Conservation (phyloP, 2,797 vertebrate species). For the Aeoliscus strigatus region DNA sequence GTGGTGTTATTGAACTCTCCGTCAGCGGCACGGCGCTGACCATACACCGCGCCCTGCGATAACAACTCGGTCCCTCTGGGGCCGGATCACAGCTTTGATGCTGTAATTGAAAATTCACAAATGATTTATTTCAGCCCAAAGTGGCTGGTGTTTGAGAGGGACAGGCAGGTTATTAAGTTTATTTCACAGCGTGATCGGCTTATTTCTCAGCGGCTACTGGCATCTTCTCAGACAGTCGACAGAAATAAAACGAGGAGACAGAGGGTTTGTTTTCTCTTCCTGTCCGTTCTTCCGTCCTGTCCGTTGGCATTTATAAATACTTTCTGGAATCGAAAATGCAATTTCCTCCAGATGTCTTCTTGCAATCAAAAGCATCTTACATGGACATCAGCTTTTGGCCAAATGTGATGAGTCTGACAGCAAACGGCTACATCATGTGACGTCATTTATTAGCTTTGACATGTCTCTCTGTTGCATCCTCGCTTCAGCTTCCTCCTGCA, state of each 20-base stretch:
- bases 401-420: slow-evolving; percentile 79
- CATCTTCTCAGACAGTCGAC: slow-evolving; percentile 9
- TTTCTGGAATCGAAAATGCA: slow-evolving; percentile 12
- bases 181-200: slow-evolving; percentile 53
- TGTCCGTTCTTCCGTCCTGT: slow-evolving; percentile 15
- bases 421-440: slow-evolving; percentile 76
- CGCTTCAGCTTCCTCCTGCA: slow-evolving; percentile 4
- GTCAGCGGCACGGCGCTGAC: slow-evolving; percentile 19
- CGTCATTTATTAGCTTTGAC: slow-evolving; percentile 3
- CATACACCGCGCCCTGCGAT: slow-evolving; percentile 15
- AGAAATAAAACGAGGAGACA: slow-evolving; percentile 27
- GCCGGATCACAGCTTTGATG: slow-evolving; percentile 46
- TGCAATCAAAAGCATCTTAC: slow-evolving; percentile 77
- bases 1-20: slow-evolving; percentile 32
- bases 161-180: slow-evolving; percentile 67
- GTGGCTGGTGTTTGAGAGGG: slow-evolving; percentile 43
- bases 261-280: slow-evolving; percentile 13
- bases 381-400: slow-evolving; percentile 85
- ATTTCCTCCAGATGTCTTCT: slow-evolving; percentile 18
- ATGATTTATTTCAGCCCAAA: slow-evolving; percentile 55
- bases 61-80: slow-evolving; percentile 37
- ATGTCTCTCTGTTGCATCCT: background rate
- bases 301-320: slow-evolving; percentile 18
- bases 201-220: slow-evolving; percentile 41
- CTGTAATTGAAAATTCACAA: slow-evolving; percentile 67